Base-by-base conservation (phyloP, 2,797 vertebrate species). In the Amniataba percoides region DNA sequence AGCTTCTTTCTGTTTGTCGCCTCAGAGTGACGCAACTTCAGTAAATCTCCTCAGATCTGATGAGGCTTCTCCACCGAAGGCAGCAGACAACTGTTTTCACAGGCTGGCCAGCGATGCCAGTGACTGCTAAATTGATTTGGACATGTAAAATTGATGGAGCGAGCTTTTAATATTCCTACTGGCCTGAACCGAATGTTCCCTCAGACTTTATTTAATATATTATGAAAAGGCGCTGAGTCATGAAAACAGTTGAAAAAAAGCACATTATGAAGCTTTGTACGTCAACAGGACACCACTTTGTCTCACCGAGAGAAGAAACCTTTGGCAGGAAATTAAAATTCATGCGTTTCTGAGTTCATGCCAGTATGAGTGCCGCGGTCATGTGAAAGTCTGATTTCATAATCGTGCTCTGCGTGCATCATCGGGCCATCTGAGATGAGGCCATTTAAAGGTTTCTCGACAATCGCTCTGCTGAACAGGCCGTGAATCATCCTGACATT, bases 401-500 rank as follows among this genome's bases (percentile, higher is more conserved):
- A 15, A 56, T 71, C 42, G 39, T 15, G n/a, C 46, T 55, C 21
- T 61, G 66, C 52, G 64, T 71, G 72, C 82, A 58, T 66, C 67
- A 49, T 46, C 31, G 16, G 16, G 60, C 48, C 58, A 48, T 67
- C 60, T 63, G 19, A 71, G 14, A 53, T 6, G 0, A 34, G 51
- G 15, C 4, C 40, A 16, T 69, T 77, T 58, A 21, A 46, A 66
- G 19, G 65, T 31, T 39, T 31, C 34, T 43, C 46, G 15, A 84
- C 74, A 79, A 69, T 59, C 45, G 46, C 21, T 56, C 45, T 52
- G 68, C 59, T 78, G 55, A 71, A 15, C 64, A 13, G 71, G 46
- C 46, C 56, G 52, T 87, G 80, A 89, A 80, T 84, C 79, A 83
- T 78, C 63, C 62, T 15, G 74, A 81, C 75, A 60, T 70, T 80